Base-by-base conservation (phyloP, 2,888 invertebrate species). In the Perithous albicinctus region DNA sequence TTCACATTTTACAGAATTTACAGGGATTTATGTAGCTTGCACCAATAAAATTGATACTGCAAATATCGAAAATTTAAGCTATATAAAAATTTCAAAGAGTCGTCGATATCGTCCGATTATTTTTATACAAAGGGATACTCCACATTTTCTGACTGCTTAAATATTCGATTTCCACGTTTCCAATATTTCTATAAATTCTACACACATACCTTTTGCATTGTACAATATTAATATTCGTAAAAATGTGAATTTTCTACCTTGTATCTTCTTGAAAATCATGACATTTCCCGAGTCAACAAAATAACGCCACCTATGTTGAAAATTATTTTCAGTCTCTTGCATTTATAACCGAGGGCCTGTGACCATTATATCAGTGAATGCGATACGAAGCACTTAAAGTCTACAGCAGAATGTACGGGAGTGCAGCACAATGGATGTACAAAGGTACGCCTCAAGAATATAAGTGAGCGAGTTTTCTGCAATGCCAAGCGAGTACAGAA, bases 391-490 rank as follows among this genome's bases (percentile, higher is more conserved):
- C 43, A 61, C 63, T 79, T 18, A 12, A 41, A 54, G 26, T 61
- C 29, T 29, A 8, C 46, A 32, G 51, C 41, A 51, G 38, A 69
- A 20, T 38, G 38, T 15, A 26, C 35, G 41, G 48, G 29, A 63
- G 72, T 54, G 54, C 56, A 8, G 43, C 59, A 74, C 69, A 64
- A 74, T 54, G 46, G 64, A 73, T 72, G 41, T 46, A 35, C 29
- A 46, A 41, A 54, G 61, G 51, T 38, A 67, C 66, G 67, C 43
- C 15, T 63, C 38, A 35, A 61, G 73, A 79, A 79, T 74, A 78
- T 46, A 63, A 72, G 75, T 18, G 56, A 51, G 66, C n/a, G 54
- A 73, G 29, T 54, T 70, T 56, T 73, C 18, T 54, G 23, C 32
- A 41, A 7, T 23, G 41, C 20, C 23, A 63, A 51, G 23, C 29